phyloP scores from a whole-genome alignment of 2,888 invertebrate genomes.

The Pseudoips prasinana region DNA sequence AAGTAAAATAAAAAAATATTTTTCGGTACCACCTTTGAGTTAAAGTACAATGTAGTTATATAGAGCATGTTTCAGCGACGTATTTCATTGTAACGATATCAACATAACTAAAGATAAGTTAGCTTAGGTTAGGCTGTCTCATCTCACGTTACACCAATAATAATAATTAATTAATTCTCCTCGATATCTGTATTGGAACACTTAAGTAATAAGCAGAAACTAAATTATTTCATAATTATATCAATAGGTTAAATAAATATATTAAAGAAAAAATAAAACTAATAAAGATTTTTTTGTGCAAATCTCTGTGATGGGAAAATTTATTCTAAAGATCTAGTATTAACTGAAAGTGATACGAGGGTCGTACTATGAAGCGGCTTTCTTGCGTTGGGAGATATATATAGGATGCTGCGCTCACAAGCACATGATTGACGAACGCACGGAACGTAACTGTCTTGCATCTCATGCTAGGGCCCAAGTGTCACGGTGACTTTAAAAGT shows the following conservation, averaged over 20 bases:
- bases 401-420: slow-evolving; percentile 21
- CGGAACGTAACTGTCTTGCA: slow-evolving; percentile 30
- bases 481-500: slow-evolving; percentile 73
- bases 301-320: slow-evolving; percentile 79
- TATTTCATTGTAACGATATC: slow-evolving; percentile 70
- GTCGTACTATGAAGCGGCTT: slow-evolving; percentile 49
- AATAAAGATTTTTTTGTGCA: slow-evolving; percentile 67
- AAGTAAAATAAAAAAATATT: slow-evolving; percentile 57
- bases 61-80: slow-evolving; percentile 70
- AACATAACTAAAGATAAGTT: slow-evolving; percentile 68
- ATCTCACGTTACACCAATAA: slow-evolving; percentile 69
- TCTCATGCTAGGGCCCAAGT: slow-evolving; percentile 45
- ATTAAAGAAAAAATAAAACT: slow-evolving; percentile 23
- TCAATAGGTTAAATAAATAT: slow-evolving; percentile 70
- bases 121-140: slow-evolving; percentile 72
- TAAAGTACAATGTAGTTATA: slow-evolving; percentile 79
- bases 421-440: slow-evolving; percentile 27
- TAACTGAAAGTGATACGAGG: slow-evolving; percentile 66
- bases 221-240: slow-evolving; percentile 73
- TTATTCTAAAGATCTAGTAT: slow-evolving; percentile 79
- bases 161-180: slow-evolving; percentile 61
- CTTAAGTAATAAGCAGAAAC: slow-evolving; percentile 68
- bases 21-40: slow-evolving; percentile 80
- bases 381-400: slow-evolving; percentile 27
- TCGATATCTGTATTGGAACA: slow-evolving; percentile 70